A percentile compares a stretch with the other conserved stretches of the same genome.
Conservation (phyloP, 2,113 vertebrate species). For the Guaruba guarouba region DNA sequence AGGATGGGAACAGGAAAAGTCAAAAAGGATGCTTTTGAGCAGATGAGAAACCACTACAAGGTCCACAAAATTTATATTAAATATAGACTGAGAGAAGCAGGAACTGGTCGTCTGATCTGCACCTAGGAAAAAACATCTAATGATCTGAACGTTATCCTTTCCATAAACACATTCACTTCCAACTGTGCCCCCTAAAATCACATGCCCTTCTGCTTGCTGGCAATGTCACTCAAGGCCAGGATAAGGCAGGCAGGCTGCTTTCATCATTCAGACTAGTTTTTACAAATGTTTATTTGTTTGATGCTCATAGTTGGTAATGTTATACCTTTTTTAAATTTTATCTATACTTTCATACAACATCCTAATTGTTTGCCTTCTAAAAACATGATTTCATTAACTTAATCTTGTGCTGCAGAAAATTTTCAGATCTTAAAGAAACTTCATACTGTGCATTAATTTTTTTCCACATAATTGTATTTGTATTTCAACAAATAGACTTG, state of each 20-base stretch:
- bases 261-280: background rate
- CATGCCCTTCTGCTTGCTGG: background rate
- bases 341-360: background rate
- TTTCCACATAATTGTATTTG: slow-evolving; percentile 59
- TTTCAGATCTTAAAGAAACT: slow-evolving; percentile 14
- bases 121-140: background rate
- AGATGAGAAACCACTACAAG: background rate
- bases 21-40: background rate
- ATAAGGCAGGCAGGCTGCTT: background rate
- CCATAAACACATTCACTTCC: background rate
- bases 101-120: background rate
- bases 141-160: background rate
- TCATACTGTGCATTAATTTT: slow-evolving; percentile 44
- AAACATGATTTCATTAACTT: background rate
- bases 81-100: background rate
- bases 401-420: background rate
- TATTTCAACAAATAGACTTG: slow-evolving; percentile 57
- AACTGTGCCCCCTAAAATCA: background rate
- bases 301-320: background rate
- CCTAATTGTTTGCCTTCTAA: background rate
- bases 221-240: background rate
- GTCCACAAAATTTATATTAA: too few relatives aligned
- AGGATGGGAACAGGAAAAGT: background rate
- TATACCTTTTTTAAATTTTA: background rate
- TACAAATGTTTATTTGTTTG: background rate